Conservation (phyloP, 2,797 vertebrate genomes). For the Coracias cyanogaster region DNA sequence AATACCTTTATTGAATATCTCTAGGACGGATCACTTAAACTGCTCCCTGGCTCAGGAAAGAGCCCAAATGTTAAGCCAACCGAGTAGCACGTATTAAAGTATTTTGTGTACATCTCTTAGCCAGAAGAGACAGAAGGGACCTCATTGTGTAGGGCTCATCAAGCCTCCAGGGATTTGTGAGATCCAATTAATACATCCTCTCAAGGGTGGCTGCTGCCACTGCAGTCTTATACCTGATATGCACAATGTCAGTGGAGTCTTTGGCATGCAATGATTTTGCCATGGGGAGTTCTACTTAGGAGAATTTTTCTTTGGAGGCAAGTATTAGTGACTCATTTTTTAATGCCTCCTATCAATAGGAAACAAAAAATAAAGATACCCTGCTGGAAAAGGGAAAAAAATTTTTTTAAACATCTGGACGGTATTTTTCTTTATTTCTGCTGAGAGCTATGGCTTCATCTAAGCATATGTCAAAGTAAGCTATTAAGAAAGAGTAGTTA, state of each 20-base stretch:
- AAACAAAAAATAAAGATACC: neutral
- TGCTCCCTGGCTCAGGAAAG: neutral
- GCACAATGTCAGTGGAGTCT: neutral
- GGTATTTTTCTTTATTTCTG: neutral
- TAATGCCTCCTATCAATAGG: neutral
- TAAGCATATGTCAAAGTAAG: neutral
- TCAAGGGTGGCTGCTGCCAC: neutral
- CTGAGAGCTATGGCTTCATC: neutral
- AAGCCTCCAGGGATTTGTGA: neutral
- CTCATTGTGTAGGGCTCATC: neutral
- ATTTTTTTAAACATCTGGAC: neutral
- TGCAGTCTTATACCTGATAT: neutral
- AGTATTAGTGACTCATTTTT: neutral
- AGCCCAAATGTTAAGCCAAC: neutral
- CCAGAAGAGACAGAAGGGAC: neutral
- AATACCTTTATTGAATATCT: neutral
- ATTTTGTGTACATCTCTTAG: neutral
- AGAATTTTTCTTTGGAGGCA: neutral
- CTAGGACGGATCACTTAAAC: neutral
- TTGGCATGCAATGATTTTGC: neutral
- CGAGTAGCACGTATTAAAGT: rapidly evolving
- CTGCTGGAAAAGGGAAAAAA: neutral
- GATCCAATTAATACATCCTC: neutral
- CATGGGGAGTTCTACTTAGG: neutral
- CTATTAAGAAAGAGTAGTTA: neutral